Conservation (phyloP, 2,888 invertebrate species). For the Cynaeus angustus region DNA sequence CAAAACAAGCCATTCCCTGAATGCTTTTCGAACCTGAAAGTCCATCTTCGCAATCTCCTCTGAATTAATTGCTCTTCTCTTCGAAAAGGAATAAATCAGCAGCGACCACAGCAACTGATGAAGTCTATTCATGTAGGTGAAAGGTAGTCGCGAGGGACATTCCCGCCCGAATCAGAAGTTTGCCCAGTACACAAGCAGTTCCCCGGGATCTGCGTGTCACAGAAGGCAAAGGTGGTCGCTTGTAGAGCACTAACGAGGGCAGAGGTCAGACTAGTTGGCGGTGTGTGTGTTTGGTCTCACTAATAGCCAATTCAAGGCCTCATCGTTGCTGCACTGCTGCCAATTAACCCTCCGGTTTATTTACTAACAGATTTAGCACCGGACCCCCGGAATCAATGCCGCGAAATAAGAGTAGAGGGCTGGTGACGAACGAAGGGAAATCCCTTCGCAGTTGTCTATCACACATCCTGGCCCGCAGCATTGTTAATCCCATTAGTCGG, state of each 20-base stretch:
- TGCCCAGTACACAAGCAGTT: too few species aligned
- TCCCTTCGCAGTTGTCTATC: slow-evolving; percentile 63
- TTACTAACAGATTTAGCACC: slow-evolving; percentile 63
- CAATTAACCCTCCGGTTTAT: slow-evolving; percentile 70
- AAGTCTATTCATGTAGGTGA: slow-evolving; percentile 48
- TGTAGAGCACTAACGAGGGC: slow-evolving; percentile 49
- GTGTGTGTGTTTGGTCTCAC: slow-evolving; percentile 71
- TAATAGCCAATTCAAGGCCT: slow-evolving; percentile 74
- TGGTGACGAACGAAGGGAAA: slow-evolving; percentile 31
- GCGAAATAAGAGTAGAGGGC: slow-evolving; percentile 28
- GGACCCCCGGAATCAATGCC: slow-evolving; percentile 37
- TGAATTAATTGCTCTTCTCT: slow-evolving; percentile 24
- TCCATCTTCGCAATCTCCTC: too few species aligned
- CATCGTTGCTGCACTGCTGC: slow-evolving; percentile 65
- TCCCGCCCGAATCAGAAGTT: slow-evolving; percentile 44
- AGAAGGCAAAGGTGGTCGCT: slow-evolving; percentile 46
- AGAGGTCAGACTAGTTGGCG: slow-evolving; percentile 46
- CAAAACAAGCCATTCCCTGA: too few species aligned
- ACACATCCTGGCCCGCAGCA: slow-evolving; percentile 68
- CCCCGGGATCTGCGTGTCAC: slow-evolving; percentile 11
- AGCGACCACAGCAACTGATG: slow-evolving; percentile 33
- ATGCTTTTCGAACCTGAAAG: too few species aligned
- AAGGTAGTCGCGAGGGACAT: slow-evolving; percentile 47
- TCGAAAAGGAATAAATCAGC: slow-evolving; percentile 34
- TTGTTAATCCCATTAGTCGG: slow-evolving; percentile 69